phyloP scores from a whole-genome alignment of 64 coral and sea anemone genomes.

The Actinia tenebrosa region DNA sequence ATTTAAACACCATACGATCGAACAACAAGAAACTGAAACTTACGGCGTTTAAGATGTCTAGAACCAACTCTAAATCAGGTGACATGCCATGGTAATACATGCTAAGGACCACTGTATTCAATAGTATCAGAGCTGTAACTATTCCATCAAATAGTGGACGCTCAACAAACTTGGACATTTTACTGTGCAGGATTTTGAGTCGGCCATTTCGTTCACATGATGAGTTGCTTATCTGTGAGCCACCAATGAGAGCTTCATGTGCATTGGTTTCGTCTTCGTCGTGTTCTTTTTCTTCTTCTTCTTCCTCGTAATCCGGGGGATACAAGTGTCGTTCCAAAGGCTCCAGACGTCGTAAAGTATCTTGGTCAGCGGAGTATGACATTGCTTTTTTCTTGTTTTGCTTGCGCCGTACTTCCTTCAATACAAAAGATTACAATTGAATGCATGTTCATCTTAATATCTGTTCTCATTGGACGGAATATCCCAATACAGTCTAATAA shows the following conservation, averaged over 20 bases:
- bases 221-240: background rate
- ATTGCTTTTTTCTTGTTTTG: constrained; percentile 51
- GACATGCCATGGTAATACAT: constrained; percentile 78
- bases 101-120: constrained; percentile 75
- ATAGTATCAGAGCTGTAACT: constrained; percentile 62
- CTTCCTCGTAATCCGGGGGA: constrained; percentile 15
- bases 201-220: background rate
- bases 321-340: constrained; percentile 52
- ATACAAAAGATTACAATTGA: background rate
- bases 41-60: constrained; percentile 67
- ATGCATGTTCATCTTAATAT: background rate
- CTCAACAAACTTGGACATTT: constrained; percentile 43
- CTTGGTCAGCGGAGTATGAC: constrained; percentile 51
- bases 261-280: background rate
- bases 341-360: constrained; percentile 42
- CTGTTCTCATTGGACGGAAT: no score
- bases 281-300: constrained; percentile 35
- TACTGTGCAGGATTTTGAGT: constrained; percentile 15
- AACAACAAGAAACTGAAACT: background rate
- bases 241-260: background rate
- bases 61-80: constrained; percentile 28
- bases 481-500: no score
- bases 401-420: constrained; percentile 45
- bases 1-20: background rate
- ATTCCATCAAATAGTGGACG: constrained; percentile 62